Evolutionary conservation across 1,140 invertebrate genomes (phyloP).

Genomic region (Kradibia gibbosae): DNA sequence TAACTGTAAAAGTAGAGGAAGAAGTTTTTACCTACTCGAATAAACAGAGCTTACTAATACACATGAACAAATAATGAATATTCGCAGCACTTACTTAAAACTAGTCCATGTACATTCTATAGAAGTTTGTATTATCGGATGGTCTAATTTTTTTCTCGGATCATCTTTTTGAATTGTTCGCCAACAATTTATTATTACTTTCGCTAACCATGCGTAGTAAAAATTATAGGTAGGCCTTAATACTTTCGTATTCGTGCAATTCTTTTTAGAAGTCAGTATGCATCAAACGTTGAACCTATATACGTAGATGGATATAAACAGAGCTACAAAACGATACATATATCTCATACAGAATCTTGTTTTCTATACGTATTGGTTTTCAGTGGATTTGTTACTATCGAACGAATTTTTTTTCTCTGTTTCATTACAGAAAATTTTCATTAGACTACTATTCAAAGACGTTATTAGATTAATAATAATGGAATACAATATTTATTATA

Average conservation of each 20-base stretch:
- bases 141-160: not conserved
- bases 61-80: not conserved
- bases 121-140: not conserved
- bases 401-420: too few species aligned
- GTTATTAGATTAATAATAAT: too few species aligned
- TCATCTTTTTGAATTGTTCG: constrained; percentile 6
- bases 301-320: not conserved
- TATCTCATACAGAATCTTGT: not conserved
- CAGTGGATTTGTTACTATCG: too few species aligned
- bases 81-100: too few species aligned
- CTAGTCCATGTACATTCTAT: too few species aligned
- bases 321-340: not conserved
- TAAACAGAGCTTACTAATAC: too few species aligned
- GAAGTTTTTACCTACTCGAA: not conserved
- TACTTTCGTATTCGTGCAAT: not conserved
- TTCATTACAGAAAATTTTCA: too few species aligned
- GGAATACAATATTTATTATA: too few species aligned
- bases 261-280: not conserved
- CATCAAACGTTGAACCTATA: not conserved
- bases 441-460: too few species aligned
- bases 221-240: constrained; percentile 13
- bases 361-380: not conserved
- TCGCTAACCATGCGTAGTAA: constrained; percentile 7
- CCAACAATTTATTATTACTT: constrained; percentile 31
- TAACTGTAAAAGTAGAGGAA: not conserved